These are phyloP conservation scores for Amblyteles armatorius DNA, from an alignment of 2,888 invertebrate species.

Conservation along the genomic window DNA sequence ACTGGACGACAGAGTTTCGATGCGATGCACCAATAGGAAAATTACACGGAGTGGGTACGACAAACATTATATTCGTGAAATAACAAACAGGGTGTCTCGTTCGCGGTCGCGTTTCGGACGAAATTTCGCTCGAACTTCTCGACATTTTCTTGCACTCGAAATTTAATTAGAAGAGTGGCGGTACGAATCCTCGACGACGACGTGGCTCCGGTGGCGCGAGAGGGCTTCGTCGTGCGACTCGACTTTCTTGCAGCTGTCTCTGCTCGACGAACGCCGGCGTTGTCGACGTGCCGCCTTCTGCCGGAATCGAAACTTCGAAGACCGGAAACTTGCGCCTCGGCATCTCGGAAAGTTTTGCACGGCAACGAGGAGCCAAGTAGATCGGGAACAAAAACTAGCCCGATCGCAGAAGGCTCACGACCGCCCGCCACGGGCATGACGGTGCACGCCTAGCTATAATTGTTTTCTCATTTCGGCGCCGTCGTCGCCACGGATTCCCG, in stretches of 20 bases:
- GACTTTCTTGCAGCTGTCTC: constrained; percentile 62
- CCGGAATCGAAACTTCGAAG: constrained; percentile 79
- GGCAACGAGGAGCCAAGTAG: constrained; percentile 49
- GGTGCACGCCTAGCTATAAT: constrained; percentile 77
- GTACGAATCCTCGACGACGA: constrained; percentile 39
- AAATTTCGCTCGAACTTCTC: constrained; percentile 23
- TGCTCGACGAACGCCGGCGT: constrained; percentile 10
- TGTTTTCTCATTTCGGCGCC: constrained; percentile 72
- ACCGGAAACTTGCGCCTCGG: constrained; percentile 55
- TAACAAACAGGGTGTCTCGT: background rate
- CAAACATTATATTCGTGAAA: constrained; percentile 37
- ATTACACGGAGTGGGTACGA: constrained; percentile 33
- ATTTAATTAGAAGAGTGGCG: constrained; percentile 82
- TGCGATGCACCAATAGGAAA: constrained; percentile 34
- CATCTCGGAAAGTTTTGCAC: constrained; percentile 38
- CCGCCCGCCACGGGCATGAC: constrained; percentile 73
- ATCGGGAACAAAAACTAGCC: constrained; percentile 75
- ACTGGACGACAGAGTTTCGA: constrained; percentile 21
- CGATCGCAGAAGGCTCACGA: constrained; percentile 73
- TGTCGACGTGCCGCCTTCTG: constrained; percentile 71
- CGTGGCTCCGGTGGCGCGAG: constrained; percentile 39
- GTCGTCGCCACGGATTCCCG: constrained; percentile 48
- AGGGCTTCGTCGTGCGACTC: constrained; percentile 56
- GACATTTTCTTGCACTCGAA: constrained; percentile 72
- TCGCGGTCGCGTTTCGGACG: background rate